Percentiles rank a stretch among this genome's conserved stretches.
Conservation (phyloP, 2,888 invertebrate species). For the Branchipolynoe longqiensis region DNA sequence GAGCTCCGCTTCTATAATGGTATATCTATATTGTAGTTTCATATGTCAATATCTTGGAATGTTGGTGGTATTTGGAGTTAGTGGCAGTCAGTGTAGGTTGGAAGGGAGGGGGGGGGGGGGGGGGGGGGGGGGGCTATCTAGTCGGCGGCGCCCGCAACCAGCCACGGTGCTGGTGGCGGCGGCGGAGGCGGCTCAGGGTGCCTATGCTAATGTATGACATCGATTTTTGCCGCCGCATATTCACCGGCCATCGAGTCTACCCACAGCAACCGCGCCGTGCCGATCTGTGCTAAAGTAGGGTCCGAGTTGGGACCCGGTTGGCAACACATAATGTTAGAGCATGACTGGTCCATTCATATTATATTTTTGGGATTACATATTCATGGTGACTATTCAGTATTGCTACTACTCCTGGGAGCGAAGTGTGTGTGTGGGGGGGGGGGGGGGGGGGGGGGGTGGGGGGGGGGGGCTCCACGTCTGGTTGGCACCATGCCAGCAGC, state of each 20-base stretch:
- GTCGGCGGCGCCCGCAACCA: background rate
- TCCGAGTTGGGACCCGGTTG: background rate
- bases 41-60: no score
- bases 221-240: conserved; percentile 54
- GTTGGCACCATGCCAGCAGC: background rate
- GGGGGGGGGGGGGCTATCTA: background rate
- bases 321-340: conserved; percentile 6
- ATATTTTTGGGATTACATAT: background rate
- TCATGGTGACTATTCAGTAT: background rate
- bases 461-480: no score
- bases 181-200: no score
- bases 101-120: background rate
- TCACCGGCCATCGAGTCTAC: conserved; percentile 21
- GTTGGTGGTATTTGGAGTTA: background rate
- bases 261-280: conserved; percentile 27
- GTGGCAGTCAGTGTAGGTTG: background rate
- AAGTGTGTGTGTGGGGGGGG: no score
- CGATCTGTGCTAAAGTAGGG: conserved; percentile 10
- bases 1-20: background rate
- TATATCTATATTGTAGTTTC: no score
- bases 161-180: background rate
- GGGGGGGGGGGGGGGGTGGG: no score
- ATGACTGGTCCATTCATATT: conserved; percentile 1
- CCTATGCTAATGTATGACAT: conserved; percentile 44
- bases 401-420: background rate